A percentile compares a stretch with the other conserved stretches of the same genome.
These are phyloP conservation scores for Belgica antarctica DNA, from an alignment of 2,888 invertebrate genomes.

Conservation along the genomic window DNA sequence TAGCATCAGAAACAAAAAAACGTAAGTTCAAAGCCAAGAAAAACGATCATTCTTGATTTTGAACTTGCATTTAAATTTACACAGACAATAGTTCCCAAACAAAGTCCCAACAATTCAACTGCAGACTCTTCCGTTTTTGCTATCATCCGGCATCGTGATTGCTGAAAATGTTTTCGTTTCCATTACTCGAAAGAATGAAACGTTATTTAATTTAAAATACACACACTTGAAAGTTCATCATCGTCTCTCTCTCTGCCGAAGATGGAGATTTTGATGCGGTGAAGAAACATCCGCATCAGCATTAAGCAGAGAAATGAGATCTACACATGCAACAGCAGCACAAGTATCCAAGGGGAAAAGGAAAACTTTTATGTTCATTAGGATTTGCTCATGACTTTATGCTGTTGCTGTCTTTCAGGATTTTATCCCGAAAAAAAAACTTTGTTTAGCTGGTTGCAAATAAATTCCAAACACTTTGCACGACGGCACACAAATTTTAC, in stretches of 20 bases:
- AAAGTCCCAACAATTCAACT: too few species aligned
- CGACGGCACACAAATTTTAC: background rate
- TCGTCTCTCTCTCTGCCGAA: background rate
- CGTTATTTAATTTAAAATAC: slow-evolving; percentile 24
- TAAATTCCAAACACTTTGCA: background rate
- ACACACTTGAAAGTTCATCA: slow-evolving; percentile 29
- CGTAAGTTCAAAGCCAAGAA: too few species aligned
- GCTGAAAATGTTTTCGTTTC: background rate
- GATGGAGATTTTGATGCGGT: background rate
- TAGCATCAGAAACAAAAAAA: too few species aligned
- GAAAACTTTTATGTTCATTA: slow-evolving; percentile 15
- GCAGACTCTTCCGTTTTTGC: too few species aligned
- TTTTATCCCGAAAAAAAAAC: background rate
- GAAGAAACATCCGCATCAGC: slow-evolving; percentile 29
- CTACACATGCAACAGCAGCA: slow-evolving; percentile 1
- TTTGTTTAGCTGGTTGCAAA: background rate
- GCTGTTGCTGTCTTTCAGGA: slow-evolving; percentile 3
- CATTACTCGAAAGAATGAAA: slow-evolving; percentile 23
- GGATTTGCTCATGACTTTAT: slow-evolving; percentile 11
- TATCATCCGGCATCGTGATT: slow-evolving; percentile 15
- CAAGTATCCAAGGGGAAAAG: background rate
- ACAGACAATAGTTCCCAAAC: too few species aligned
- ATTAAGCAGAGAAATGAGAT: slow-evolving; percentile 8
- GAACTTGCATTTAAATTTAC: too few species aligned
- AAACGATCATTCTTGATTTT: too few species aligned